Conservation (phyloP, 2,888 invertebrate genomes). For the Nomada goodeniana region DNA sequence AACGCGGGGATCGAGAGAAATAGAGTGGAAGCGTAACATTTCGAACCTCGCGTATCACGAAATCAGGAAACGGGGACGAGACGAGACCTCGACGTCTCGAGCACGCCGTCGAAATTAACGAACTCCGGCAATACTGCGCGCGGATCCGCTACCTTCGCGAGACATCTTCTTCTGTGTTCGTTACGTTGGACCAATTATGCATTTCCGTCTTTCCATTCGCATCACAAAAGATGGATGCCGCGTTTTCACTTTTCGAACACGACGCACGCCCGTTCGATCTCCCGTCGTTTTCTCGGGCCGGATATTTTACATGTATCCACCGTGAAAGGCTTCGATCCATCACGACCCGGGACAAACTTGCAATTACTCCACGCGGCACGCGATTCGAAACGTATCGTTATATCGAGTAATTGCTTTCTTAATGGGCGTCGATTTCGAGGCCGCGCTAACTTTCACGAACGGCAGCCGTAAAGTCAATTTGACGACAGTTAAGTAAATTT, state of each 20-base stretch:
- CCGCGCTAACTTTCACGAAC: constrained; percentile 47
- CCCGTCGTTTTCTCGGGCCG: neutral
- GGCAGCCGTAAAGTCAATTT: constrained; percentile 41
- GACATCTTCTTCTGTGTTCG: neutral
- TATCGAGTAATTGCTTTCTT: constrained; percentile 33
- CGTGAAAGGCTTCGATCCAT: constrained; percentile 22
- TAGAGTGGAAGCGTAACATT: constrained; percentile 46
- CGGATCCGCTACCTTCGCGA: neutral
- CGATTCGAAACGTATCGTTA: constrained; percentile 36
- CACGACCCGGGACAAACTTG: neutral
- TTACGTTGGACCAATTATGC: neutral
- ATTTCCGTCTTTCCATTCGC: too few relatives aligned
- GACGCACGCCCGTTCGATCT: neutral
- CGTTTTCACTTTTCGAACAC: constrained; percentile 17
- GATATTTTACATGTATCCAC: neutral
- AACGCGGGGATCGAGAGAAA: constrained; percentile 3
- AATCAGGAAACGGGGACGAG: neutral
- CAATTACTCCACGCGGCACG: constrained; percentile 42
- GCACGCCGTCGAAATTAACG: constrained; percentile 50
- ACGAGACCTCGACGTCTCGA: constrained; percentile 26
- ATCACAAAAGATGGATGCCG: too few relatives aligned
- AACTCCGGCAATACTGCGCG: constrained; percentile 21
- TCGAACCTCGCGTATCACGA: constrained; percentile 34
- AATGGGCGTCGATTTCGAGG: constrained; percentile 44
- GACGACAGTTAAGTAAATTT: constrained; percentile 57